phyloP scores from a whole-genome alignment of 2,888 invertebrate species.

The Heliconius aoede region DNA sequence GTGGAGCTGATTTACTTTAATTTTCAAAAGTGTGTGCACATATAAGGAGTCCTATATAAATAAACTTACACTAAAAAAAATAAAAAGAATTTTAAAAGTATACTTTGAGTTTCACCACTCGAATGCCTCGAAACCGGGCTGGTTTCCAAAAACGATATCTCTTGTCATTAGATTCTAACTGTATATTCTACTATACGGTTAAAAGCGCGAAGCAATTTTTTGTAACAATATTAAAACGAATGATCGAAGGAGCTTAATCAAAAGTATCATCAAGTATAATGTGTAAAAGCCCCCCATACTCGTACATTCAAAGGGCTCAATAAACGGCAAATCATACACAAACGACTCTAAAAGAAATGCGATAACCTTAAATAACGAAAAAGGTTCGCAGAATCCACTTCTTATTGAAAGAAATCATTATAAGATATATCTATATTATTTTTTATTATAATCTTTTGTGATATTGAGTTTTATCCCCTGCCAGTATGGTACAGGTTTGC shows the following conservation, averaged over 20 bases:
- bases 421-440: conserved; percentile 41
- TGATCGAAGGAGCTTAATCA: not conserved
- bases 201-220: not conserved
- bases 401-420: conserved; percentile 38
- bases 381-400: conserved; percentile 29
- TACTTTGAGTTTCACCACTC: no score
- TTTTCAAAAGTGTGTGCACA: no score
- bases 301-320: conserved; percentile 21
- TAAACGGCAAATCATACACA: conserved; percentile 33
- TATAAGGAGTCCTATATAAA: not conserved
- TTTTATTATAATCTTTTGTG: not conserved
- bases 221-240: not conserved
- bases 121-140: no score
- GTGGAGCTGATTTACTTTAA: no score
- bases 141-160: no score
- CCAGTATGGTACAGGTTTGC: conserved; percentile 23
- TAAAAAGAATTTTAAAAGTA: not conserved
- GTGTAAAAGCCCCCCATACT: conserved; percentile 5
- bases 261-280: conserved; percentile 16
- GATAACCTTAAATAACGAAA: conserved; percentile 37
- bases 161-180: not conserved
- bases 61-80: not conserved
- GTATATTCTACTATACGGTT: not conserved
- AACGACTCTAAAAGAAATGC: conserved; percentile 36
- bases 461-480: not conserved